Conservation (phyloP, 1,140 invertebrate genomes). For the Papilio aristodemus region DNA sequence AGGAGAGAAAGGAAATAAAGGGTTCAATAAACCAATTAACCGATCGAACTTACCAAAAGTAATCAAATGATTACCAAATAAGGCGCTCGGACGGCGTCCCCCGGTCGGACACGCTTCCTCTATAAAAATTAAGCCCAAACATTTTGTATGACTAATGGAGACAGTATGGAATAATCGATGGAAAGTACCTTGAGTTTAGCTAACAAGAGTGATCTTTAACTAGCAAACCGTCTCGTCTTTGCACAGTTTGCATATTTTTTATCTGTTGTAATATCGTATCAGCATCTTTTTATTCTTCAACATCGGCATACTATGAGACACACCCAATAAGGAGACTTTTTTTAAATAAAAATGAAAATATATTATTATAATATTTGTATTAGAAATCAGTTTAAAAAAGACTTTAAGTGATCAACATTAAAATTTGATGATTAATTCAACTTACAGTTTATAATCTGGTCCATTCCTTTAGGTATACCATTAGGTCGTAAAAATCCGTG, state of each 20-base stretch:
- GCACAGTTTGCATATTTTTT: too few species aligned
- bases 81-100: background rate
- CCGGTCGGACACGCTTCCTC: conserved; percentile 34
- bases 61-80: conserved; percentile 25
- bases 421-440: too few species aligned
- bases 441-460: too few species aligned
- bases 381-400: too few species aligned
- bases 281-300: too few species aligned
- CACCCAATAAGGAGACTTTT: too few species aligned
- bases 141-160: conserved; percentile 12
- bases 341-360: too few species aligned
- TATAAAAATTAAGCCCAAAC: conserved; percentile 30
- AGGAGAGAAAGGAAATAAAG: conserved; percentile 33
- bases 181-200: background rate
- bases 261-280: too few species aligned
- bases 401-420: too few species aligned
- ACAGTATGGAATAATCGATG: background rate
- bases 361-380: too few species aligned
- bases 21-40: conserved; percentile 37
- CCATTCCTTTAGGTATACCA: background rate
- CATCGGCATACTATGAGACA: too few species aligned
- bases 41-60: conserved; percentile 31
- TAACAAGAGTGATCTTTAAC: background rate
- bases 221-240: too few species aligned
- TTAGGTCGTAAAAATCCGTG: conserved; percentile 3